Evolutionary conservation across 2,797 vertebrate species (phyloP).

Genomic region (Hippoglossus hippoglossus): DNA sequence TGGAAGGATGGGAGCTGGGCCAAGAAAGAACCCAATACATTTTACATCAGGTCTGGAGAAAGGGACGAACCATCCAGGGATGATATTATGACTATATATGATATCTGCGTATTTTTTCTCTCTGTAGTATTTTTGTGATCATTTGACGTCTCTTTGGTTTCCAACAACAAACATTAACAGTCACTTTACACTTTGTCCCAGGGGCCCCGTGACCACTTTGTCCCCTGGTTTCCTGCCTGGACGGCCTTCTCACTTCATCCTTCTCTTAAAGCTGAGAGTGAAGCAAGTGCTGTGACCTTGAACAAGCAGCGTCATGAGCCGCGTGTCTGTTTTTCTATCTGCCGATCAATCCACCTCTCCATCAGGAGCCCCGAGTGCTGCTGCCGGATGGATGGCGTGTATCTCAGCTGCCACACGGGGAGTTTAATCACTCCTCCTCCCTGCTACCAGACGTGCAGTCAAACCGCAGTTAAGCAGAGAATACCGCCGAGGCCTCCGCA

Average conservation of each 20-base stretch:
- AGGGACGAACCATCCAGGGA: no score
- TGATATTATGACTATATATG: no score
- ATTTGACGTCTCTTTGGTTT: no score
- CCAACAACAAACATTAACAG: no score
- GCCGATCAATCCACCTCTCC: constrained; percentile 59
- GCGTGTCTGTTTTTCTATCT: constrained; percentile 53
- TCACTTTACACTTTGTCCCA: background rate
- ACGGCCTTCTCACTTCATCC: no score
- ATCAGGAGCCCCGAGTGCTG: constrained; percentile 49
- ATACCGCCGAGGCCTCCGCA: constrained; percentile 47
- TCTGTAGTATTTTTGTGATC: no score
- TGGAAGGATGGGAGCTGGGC: no score
- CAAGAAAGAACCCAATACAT: no score
- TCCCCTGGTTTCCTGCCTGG: background rate
- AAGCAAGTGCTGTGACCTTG: constrained; percentile 55
- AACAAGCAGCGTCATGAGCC: constrained; percentile 26
- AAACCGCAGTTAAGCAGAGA: constrained; percentile 58
- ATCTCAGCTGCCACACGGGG: constrained; percentile 62
- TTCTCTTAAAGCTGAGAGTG: background rate
- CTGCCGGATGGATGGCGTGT: constrained; percentile 60
- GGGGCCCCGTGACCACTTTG: background rate
- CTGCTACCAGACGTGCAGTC: constrained; percentile 34
- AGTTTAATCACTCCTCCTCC: constrained; percentile 61
- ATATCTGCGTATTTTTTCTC: no score
- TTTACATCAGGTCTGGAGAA: no score